Evolutionary conservation across 1,140 invertebrate species (phyloP).

Genomic region (Helicoverpa armigera): DNA sequence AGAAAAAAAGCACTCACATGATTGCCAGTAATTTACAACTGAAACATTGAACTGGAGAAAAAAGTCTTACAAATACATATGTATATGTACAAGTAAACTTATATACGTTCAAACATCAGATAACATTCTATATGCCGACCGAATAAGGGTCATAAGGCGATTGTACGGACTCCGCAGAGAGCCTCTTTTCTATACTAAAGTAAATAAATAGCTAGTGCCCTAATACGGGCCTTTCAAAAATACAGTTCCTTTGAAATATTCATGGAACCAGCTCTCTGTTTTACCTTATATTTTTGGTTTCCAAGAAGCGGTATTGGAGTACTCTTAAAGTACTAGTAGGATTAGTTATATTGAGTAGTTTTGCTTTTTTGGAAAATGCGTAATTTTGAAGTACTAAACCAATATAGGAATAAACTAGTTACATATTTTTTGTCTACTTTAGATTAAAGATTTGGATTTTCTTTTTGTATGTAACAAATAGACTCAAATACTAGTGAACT

Average conservation of each 20-base stretch:
- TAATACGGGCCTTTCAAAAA: constrained; percentile 34
- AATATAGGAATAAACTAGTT: no score
- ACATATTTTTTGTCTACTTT: no score
- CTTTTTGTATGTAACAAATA: no score
- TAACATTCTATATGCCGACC: not conserved
- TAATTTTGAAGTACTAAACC: not conserved
- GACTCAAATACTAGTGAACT: no score
- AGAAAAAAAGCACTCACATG: constrained; percentile 2
- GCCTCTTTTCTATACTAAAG: constrained; percentile 37
- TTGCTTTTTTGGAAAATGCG: not conserved
- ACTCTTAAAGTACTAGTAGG: not conserved
- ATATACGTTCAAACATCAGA: constrained; percentile 9
- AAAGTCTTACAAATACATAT: not conserved
- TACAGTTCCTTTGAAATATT: constrained; percentile 44
- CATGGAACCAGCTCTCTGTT: constrained; percentile 14
- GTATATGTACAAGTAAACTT: not conserved
- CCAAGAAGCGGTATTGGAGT: constrained; percentile 11
- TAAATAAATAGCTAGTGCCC: constrained; percentile 47
- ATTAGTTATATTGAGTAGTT: not conserved
- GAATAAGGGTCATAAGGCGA: constrained; percentile 43
- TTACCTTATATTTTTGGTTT: constrained; percentile 31
- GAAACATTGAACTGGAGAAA: not conserved
- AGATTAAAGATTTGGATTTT: no score
- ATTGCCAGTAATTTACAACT: constrained; percentile 12
- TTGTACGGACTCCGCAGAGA: constrained; percentile 13